Evolutionary conservation across 2,888 invertebrate species (phyloP), one percentile per base, ranked within the genome.

Genomic region (Charanyca ferruginea): DNA sequence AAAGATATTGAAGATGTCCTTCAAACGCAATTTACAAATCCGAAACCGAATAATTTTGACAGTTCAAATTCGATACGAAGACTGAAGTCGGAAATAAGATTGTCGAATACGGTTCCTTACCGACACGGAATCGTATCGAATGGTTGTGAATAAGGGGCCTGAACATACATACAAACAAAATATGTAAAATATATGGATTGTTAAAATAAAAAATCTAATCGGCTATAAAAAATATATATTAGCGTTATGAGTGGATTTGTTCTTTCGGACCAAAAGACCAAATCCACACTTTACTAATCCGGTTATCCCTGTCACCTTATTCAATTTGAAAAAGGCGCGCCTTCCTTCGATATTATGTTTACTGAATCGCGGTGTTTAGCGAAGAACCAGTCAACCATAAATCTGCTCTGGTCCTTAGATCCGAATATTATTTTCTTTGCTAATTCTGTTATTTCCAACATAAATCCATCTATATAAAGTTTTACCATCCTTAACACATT

Each of bases 401-500:
- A 38, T 28, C 13, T n/a, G 42, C 9, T 18, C 9, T 28, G 20
- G 28, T n/a, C 9, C 13, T 44, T 23, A 18, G 22, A 6, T 18
- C 42, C 9, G 3, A 42, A 42, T 9, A 42, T 8, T 18, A 18
- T n/a, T 42, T 42, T 18, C 7, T 18, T 8, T 18, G 18, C 42
- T 42, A 3, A 16, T 16, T 20, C 20, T 16, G 42, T 42, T 18
- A 8, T 3, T 8, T 42, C 6, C 18, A 20, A 7, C 18, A 42
- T 41, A 42, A 42, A 42, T 42, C 18, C 18, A 8, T 18, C 42
- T 42, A 13, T 64, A 9, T 22, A 23, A 42, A 35, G n/a, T 41
- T 23, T 59, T 9, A 9, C 38, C 78, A 66, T 35, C 74, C 66
- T 41, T 70, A 49, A 2, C 11, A 32, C 32, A 28, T 6, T 11